phyloP scores from a whole-genome alignment of 2,113 vertebrate genomes.

The Hemicordylus capensis region DNA sequence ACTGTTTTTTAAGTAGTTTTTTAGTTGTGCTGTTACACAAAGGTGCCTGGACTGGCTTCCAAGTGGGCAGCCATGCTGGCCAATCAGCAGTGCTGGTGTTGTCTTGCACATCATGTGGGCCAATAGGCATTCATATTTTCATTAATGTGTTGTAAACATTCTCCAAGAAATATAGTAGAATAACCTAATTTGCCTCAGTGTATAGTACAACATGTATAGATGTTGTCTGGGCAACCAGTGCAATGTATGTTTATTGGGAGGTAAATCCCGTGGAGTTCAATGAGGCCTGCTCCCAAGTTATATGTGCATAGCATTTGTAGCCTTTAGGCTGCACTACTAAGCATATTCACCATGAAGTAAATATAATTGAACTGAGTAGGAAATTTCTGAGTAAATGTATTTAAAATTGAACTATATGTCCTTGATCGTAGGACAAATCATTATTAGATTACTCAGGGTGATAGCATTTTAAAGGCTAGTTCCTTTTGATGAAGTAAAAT shows the following conservation, averaged over 20 bases:
- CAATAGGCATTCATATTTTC: not conserved
- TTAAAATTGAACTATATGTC: not conserved
- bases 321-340: not conserved
- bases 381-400: not conserved
- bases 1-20: no score
- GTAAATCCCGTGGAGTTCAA: not conserved
- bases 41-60: no score
- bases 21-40: no score
- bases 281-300: no score
- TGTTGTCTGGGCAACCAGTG: not conserved
- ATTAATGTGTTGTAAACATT: not conserved
- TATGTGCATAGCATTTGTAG: fast-evolving
- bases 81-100: no score
- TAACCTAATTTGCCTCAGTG: not conserved
- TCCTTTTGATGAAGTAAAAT: slow-evolving; percentile 4
- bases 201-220: not conserved
- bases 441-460: not conserved
- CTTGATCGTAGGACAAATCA: no score
- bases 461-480: not conserved
- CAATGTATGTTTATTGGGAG: not conserved
- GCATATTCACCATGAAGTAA: not conserved
- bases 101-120: no score
- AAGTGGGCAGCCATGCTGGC: no score
- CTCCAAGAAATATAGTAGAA: fast-evolving
- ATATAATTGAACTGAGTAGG: not conserved